Conservation (phyloP, 2,113 vertebrate genomes). For the Microtus oregoni region DNA sequence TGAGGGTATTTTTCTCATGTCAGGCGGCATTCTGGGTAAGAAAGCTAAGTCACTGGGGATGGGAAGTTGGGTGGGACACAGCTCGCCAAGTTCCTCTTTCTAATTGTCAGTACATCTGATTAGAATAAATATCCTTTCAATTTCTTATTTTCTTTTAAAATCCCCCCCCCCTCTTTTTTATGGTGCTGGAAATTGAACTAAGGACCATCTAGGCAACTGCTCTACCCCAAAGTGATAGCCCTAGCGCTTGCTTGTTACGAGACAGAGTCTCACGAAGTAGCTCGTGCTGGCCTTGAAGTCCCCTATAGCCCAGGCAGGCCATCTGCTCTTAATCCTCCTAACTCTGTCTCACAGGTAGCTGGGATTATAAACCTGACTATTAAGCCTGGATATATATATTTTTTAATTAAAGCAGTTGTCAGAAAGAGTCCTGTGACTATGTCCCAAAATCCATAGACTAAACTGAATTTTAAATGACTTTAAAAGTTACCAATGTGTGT, state of each 20-base stretch:
- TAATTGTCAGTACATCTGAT: not conserved
- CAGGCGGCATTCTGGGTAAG: not conserved
- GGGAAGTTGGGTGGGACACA: not conserved
- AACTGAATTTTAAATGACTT: constrained; percentile 21
- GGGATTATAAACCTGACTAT: not conserved
- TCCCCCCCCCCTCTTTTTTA: not conserved
- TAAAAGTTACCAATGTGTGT: not conserved
- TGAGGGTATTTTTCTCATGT: not conserved
- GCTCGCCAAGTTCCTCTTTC: not conserved
- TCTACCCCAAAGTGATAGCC: not conserved
- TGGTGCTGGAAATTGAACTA: not conserved
- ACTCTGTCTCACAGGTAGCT: not conserved
- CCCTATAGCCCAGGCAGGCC: not conserved
- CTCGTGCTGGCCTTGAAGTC: not conserved
- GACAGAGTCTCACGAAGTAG: not conserved
- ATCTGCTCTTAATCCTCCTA: not conserved
- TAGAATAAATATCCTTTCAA: not conserved
- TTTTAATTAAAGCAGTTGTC: not conserved
- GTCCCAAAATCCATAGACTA: not conserved
- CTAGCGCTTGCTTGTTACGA: not conserved
- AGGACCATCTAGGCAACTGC: not conserved
- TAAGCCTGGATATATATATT: too few relatives aligned
- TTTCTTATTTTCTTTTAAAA: not conserved
- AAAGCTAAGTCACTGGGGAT: not conserved
- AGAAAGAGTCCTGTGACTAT: constrained; percentile 28